Evolutionary conservation across 2,113 vertebrate species (phyloP).

Genomic region (Calyptommatus sinebrachiatus): DNA sequence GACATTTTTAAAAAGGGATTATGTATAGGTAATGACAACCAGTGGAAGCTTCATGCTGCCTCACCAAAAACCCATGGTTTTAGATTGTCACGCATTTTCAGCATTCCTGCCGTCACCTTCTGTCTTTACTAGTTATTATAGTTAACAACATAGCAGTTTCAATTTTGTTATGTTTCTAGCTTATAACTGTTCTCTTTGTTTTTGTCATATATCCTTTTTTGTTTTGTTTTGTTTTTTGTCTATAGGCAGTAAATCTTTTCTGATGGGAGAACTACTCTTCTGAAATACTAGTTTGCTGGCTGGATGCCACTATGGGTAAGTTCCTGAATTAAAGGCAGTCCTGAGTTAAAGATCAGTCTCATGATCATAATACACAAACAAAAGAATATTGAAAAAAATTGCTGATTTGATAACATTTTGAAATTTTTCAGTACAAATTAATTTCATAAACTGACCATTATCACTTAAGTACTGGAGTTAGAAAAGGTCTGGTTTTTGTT

Average conservation of each 20-base stretch:
- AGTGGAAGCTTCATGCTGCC: background rate
- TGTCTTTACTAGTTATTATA: background rate
- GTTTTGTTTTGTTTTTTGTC: constrained; percentile 38
- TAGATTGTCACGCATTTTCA: background rate
- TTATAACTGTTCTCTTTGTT: background rate
- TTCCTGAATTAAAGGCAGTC: constrained; percentile 19
- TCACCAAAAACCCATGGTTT: background rate
- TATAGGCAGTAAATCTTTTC: constrained; percentile 81
- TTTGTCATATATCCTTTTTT: background rate
- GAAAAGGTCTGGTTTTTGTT: no score
- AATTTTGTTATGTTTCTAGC: background rate
- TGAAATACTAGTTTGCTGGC: constrained; percentile 77
- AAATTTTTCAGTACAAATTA: background rate
- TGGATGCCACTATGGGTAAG: constrained; percentile 89
- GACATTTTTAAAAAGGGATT: background rate
- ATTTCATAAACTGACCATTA: background rate
- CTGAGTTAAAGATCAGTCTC: background rate
- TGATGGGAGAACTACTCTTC: constrained; percentile 82
- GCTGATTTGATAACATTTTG: background rate
- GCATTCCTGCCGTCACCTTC: no score
- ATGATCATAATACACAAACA: background rate
- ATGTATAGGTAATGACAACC: background rate
- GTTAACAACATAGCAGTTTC: background rate
- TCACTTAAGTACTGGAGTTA: no score
- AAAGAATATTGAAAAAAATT: background rate